Conservation (phyloP, 2,797 vertebrate genomes). For the Meriones psammophilus region DNA sequence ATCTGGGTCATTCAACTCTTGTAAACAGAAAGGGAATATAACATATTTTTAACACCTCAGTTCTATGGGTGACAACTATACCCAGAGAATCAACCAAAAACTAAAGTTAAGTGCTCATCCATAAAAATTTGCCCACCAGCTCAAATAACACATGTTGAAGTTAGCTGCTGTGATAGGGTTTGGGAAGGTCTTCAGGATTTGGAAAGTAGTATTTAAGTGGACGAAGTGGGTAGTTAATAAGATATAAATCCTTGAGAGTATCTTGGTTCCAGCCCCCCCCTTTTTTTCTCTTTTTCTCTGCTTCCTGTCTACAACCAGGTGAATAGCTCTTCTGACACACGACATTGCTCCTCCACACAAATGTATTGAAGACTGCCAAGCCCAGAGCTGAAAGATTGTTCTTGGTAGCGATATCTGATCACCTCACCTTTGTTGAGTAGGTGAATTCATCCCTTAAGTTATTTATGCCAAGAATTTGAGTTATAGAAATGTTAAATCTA, state of each 20-base stretch:
- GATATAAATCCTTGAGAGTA: background rate
- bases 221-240: too few relatives aligned
- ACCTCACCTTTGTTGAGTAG: background rate
- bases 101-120: background rate
- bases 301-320: background rate
- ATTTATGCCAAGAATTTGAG: background rate
- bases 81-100: background rate
- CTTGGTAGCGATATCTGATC: background rate
- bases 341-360: too few relatives aligned
- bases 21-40: background rate
- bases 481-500: background rate
- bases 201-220: background rate
- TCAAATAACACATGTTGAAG: background rate
- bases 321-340: background rate
- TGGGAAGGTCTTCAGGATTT: background rate
- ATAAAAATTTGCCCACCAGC: background rate
- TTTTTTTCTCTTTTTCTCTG: background rate
- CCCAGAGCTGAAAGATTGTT: background rate
- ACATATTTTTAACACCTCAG: background rate
- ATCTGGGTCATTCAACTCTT: background rate
- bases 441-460: background rate
- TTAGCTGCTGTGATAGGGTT: background rate
- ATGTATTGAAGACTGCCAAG: background rate
- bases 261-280: too few relatives aligned
- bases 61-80: background rate